A percentile compares a stretch with the other conserved stretches of the same genome.
Evolutionary conservation across 2,797 vertebrate species (phyloP).

Genomic region (Prionace glauca): DNA sequence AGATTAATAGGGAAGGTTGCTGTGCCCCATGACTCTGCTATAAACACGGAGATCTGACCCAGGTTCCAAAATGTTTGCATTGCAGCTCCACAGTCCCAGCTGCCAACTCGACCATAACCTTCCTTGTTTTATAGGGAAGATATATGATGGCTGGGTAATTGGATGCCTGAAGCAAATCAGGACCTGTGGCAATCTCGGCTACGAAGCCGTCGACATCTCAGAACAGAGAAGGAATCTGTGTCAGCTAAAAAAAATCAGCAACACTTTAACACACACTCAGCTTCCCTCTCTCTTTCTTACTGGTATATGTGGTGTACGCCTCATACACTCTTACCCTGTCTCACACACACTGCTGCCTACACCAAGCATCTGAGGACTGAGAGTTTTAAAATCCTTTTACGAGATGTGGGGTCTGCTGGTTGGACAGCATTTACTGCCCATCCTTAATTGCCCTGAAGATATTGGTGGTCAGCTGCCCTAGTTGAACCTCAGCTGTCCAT

Average conservation of each 20-base stretch:
- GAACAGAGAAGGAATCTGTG: background rate
- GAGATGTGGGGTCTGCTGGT: no score
- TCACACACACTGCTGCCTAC: background rate
- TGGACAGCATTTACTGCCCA: background rate
- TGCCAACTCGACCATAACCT: background rate
- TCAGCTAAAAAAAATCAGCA: background rate
- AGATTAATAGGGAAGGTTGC: background rate
- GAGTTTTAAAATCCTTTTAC: background rate
- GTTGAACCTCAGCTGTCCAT: no score
- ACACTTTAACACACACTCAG: background rate
- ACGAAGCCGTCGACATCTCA: background rate
- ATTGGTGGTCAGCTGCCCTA: no score
- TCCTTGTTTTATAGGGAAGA: background rate
- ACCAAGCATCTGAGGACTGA: background rate
- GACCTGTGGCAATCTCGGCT: background rate
- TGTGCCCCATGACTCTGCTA: background rate
- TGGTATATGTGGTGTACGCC: background rate
- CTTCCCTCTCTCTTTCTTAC: background rate
- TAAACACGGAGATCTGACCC: background rate
- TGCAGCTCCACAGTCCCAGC: background rate
- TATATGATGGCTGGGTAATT: background rate
- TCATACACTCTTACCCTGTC: background rate
- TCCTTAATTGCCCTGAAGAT: background rate
- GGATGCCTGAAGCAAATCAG: background rate
- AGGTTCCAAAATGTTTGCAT: background rate